phyloP scores from a whole-genome alignment of 2,797 vertebrate genomes.

The Notolepis coatsorum region DNA sequence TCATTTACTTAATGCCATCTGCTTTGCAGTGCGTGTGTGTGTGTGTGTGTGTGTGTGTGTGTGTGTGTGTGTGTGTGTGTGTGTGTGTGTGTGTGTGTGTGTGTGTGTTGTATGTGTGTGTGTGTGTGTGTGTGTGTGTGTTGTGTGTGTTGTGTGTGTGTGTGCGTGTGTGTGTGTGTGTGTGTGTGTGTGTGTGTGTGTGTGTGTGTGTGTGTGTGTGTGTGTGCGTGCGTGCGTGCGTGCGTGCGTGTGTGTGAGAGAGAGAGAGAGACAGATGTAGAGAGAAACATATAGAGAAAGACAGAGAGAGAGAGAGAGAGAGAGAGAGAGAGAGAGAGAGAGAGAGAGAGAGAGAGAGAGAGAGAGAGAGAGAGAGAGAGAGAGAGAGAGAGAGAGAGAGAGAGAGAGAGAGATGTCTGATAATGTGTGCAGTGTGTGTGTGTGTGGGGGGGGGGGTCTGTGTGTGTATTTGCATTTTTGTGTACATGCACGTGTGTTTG shows the following conservation, averaged over 20 bases:
- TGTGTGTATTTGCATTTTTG: constrained; percentile 49
- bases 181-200: constrained; percentile 9
- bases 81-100: too few species aligned
- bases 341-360: not conserved
- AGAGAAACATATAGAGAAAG: not conserved
- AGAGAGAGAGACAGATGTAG: constrained; percentile 22
- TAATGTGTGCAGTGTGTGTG: not conserved
- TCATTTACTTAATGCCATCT: not conserved
- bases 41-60: not conserved
- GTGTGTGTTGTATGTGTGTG: too few species aligned
- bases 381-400: constrained; percentile 21
- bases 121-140: not conserved
- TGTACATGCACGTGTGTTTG: too few species aligned
- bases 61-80: constrained; percentile 11
- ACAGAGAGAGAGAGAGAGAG: not conserved
- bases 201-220: not conserved
- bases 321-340: not conserved
- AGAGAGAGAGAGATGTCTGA: not conserved
- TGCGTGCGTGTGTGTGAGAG: not conserved
- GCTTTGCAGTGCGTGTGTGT: not conserved
- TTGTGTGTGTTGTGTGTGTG: not conserved
- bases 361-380: constrained; percentile 6
- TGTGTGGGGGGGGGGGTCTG: constrained; percentile 25
- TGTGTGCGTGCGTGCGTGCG: not conserved
- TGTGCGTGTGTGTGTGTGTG: not conserved